A percentile compares a stretch with the other conserved stretches of the same genome.
phyloP scores from a whole-genome alignment of 2,888 invertebrate species.

The Trilocha varians region DNA sequence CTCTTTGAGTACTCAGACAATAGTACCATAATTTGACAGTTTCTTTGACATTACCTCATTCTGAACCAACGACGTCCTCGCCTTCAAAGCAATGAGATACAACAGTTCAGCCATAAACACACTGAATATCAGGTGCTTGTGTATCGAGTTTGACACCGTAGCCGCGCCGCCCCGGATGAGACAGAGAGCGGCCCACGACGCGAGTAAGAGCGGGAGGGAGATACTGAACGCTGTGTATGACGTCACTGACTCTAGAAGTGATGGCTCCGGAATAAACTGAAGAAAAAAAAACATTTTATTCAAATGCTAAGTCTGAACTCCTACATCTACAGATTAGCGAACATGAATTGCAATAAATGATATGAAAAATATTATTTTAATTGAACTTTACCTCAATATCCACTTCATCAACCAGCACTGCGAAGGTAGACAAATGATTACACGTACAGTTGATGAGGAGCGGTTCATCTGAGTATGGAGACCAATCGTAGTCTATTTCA shows the following conservation, averaged over 20 bases:
- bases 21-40: neutral
- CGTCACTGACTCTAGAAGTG: constrained; percentile 86
- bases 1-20: no score
- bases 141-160: constrained; percentile 94
- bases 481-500: constrained; percentile 80
- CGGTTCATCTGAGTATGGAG: constrained; percentile 67
- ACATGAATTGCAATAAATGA: no score
- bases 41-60: constrained; percentile 77
- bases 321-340: no score
- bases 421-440: constrained; percentile 91
- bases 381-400: constrained; percentile 89
- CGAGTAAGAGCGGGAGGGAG: constrained; percentile 84
- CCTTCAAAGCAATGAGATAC: constrained; percentile 90
- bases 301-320: no score
- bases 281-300: constrained; percentile 12
- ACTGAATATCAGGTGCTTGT: constrained; percentile 93
- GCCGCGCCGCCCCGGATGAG: constrained; percentile 85
- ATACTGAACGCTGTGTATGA: constrained; percentile 92
- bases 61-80: constrained; percentile 83
- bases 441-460: constrained; percentile 93
- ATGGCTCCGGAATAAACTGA: constrained; percentile 89
- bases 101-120: constrained; percentile 89
- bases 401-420: constrained; percentile 91
- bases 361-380: no score
- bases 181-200: constrained; percentile 86